Conservation (phyloP, 2,113 vertebrate species). For the Camelus dromedarius region DNA sequence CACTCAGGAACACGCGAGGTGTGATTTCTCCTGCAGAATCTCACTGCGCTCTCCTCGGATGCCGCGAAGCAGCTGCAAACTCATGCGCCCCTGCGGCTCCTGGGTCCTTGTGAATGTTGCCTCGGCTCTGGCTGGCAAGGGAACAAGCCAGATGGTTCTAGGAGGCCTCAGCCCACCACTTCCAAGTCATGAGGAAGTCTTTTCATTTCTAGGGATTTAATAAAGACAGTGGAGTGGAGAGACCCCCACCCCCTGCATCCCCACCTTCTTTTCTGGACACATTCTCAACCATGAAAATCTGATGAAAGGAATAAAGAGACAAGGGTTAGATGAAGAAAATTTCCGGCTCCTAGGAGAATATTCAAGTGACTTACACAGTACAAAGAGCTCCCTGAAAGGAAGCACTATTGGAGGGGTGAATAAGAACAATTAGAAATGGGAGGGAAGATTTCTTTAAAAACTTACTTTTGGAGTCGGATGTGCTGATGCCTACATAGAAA, state of each 20-base stretch:
- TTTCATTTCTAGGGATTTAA: conserved; percentile 67
- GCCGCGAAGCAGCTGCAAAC: not conserved
- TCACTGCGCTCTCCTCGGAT: not conserved
- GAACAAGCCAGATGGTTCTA: conserved; percentile 58
- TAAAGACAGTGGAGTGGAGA: conserved; percentile 43
- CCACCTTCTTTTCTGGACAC: not conserved
- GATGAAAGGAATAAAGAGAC: conserved; percentile 46
- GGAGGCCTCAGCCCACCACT: conserved; percentile 57
- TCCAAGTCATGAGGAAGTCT: conserved; percentile 44
- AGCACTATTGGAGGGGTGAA: not conserved
- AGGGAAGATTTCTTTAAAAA: conserved; percentile 48
- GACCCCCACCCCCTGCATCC: not conserved
- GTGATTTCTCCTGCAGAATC: not conserved
- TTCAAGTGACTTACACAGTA: conserved; percentile 43
- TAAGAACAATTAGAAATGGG: not conserved
- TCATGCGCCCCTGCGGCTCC: not conserved
- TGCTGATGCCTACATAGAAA: not conserved
- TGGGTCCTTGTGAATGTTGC: conserved; percentile 11
- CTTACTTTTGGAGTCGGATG: not conserved
- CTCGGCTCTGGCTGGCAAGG: not conserved
- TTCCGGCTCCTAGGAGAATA: conserved; percentile 51
- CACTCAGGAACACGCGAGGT: not conserved
- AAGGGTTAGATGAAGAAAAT: conserved; percentile 26
- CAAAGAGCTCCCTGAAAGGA: conserved; percentile 42
- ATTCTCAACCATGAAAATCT: conserved; percentile 29